Evolutionary conservation across 1,140 invertebrate species (phyloP), one percentile per base, ranked within the genome.

Genomic region (Lamellibrachia luymesi): DNA sequence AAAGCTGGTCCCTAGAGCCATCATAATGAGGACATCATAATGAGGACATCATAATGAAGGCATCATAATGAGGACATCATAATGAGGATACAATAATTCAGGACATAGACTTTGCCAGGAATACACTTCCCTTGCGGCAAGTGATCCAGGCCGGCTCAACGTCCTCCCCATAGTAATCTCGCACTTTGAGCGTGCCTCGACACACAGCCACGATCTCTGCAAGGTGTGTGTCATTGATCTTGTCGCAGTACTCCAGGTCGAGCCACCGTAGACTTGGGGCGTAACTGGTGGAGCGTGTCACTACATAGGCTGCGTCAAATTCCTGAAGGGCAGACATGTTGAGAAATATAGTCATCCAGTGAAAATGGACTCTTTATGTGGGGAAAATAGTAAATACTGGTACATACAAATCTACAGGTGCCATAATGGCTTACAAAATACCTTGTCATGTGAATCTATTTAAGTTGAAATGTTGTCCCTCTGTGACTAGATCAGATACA

Each of bases 161-260:
- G 17, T 93, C 52, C 10, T 89, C 25, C 7, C 92, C 89, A 56
- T 93, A 93, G 52, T 93, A 93, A 49, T 93, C 92, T 22, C 38
- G 27, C 56, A 90, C 51, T 13, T 50, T 38, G 8, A 93, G 92
- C 2, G 52, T 93, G 8, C 92, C 92, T 10, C 92, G 51, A 38
- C 92, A 93, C 8, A 93, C 92, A 51, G 64, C 92, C 2, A 90
- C 92, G n/a, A 93, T 89, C 25, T 93, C 56, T 8, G 56, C 52
- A 17, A 93, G 92, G 56, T 93, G 52, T 17, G 52, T 50, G 51
- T 93, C 92, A 7, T 90, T 80, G 49, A 93, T 89, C n/a, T 89
- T 50, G 89, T 93, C 92, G 17, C 52, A 80, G 17, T 90, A 93
- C 92, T 93, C 92, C 51, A 90, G 56, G 38, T 93, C 52, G 52